Percentiles rank a stretch among this genome's conserved stretches.
Conservation (phyloP, 2,113 vertebrate genomes). For the Anser cygnoides region DNA sequence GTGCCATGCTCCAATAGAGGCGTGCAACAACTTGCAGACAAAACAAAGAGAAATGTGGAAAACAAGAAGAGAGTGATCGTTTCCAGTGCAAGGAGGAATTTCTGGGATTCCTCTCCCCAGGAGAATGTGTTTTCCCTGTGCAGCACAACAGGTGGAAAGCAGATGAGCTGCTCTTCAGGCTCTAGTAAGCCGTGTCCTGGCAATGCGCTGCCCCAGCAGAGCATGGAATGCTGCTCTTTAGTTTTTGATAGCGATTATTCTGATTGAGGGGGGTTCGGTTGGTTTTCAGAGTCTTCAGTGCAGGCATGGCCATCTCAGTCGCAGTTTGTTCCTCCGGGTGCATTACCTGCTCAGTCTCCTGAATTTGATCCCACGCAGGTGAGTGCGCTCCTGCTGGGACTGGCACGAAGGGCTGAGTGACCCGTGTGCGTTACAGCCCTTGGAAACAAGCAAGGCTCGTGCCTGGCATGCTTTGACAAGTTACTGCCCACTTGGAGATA, state of each 20-base stretch:
- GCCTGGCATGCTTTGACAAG: not conserved
- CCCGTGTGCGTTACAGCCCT: not conserved
- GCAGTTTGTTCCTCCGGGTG: not conserved
- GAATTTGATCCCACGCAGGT: not conserved
- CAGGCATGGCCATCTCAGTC: not conserved
- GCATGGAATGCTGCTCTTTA: slow-evolving; percentile 7
- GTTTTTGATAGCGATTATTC: slow-evolving; percentile 79
- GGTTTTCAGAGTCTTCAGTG: fast-evolving
- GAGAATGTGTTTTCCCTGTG: not conserved
- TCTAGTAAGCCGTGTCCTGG: not conserved
- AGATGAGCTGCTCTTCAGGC: slow-evolving; percentile 49
- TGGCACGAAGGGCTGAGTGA: not conserved
- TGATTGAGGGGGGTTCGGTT: slow-evolving; percentile 10
- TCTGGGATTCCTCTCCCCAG: slow-evolving; percentile 27
- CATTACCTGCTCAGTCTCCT: not conserved
- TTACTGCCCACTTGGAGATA: not conserved
- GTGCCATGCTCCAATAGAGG: not conserved
- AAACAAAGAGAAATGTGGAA: not conserved
- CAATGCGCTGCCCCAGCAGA: not conserved
- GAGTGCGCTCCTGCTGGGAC: too few relatives aligned
- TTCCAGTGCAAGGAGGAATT: not conserved
- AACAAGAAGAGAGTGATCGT: not conserved
- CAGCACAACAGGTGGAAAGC: not conserved
- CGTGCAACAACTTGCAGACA: not conserved
- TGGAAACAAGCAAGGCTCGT: not conserved